Percentiles rank a stretch among this genome's conserved stretches.
Evolutionary conservation across 2,797 vertebrate genomes (phyloP).

Genomic region (Crocodylus rhombifer): DNA sequence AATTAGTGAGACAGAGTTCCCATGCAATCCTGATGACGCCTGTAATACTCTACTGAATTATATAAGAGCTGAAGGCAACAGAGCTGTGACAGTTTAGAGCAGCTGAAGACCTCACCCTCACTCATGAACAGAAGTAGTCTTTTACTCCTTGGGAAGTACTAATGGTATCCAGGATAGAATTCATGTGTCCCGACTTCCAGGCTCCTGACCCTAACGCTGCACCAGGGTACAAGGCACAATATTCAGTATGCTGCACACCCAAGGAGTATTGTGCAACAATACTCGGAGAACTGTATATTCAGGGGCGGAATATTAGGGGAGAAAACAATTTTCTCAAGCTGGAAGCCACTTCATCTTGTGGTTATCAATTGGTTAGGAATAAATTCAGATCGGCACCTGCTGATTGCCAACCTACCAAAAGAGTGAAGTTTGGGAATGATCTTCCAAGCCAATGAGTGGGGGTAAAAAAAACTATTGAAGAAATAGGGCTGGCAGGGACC

Average conservation of each 20-base stretch:
- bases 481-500: too few species aligned
- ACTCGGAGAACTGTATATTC: too few species aligned
- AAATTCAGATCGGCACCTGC: too few species aligned
- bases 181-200: background rate
- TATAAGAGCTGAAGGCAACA: background rate
- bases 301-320: too few species aligned
- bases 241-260: background rate
- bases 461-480: too few species aligned
- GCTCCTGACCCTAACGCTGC: background rate
- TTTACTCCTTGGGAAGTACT: background rate
- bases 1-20: background rate
- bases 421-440: too few species aligned
- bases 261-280: too few species aligned
- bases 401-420: too few species aligned
- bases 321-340: too few species aligned
- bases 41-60: background rate
- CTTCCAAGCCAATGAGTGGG: too few species aligned
- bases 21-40: background rate
- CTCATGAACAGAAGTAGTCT: background rate
- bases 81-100: accelerated
- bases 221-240: background rate
- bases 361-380: too few species aligned
- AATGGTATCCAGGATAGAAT: background rate
- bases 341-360: too few species aligned
- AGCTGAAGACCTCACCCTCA: background rate